phyloP scores from a whole-genome alignment of 2,797 vertebrate species.

The Pyrocephalus nanus region DNA sequence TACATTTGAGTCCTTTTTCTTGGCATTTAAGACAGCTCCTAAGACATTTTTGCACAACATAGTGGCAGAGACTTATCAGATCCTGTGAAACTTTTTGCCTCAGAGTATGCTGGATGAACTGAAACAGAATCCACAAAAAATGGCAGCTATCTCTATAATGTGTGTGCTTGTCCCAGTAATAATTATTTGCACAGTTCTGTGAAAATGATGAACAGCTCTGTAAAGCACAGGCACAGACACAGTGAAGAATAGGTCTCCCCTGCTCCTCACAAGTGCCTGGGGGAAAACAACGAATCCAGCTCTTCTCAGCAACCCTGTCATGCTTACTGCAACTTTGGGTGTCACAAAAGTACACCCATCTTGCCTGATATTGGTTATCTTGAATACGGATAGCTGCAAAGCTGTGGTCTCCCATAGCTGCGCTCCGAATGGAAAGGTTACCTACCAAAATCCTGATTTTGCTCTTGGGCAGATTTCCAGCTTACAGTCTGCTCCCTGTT shows the following conservation, averaged over 20 bases:
- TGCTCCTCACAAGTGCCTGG: neutral
- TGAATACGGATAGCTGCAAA: neutral
- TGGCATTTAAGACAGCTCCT: neutral
- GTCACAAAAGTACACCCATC: neutral
- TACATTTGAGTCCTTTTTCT: neutral
- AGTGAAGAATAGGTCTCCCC: neutral
- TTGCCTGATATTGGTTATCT: neutral
- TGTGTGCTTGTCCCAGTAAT: neutral
- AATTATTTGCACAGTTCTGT: neutral
- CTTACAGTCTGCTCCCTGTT: neutral
- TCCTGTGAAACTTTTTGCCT: neutral
- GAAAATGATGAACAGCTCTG: neutral
- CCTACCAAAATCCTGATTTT: neutral
- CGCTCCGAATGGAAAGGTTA: neutral
- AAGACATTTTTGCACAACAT: neutral
- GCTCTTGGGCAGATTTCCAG: neutral
- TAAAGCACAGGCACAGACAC: neutral
- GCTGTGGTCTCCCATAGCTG: neutral
- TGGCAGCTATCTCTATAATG: neutral
- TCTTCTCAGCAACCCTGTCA: rapidly evolving
- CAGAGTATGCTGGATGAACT: neutral
- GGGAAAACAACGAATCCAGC: neutral
- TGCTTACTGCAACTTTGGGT: neutral
- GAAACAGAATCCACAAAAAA: neutral
- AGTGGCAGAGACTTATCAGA: neutral